Percentiles rank a stretch among this genome's conserved stretches.
Evolutionary conservation across 2,113 vertebrate species (phyloP).

Genomic region (Ceuthmochares aereus): DNA sequence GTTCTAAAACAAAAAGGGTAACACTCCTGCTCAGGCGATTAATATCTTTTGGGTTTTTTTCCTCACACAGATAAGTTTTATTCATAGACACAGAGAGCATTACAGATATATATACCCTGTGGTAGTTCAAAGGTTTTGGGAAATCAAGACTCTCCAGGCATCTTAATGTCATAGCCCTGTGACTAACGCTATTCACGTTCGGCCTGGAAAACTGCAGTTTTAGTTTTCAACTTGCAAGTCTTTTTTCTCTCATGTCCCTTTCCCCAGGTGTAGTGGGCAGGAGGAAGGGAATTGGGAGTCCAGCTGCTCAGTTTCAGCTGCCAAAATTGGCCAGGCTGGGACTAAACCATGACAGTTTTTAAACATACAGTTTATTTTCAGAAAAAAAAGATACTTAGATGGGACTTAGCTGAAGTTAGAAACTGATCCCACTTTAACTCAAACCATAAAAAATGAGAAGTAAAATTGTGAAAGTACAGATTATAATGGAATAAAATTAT

Average conservation of each 20-base stretch:
- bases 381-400: too few species aligned
- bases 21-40: not conserved
- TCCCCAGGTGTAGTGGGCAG: too few species aligned
- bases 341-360: too few species aligned
- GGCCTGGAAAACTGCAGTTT: not conserved
- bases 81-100: not conserved
- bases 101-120: not conserved
- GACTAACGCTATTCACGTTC: not conserved
- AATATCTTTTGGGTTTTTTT: not conserved
- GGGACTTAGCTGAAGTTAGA: too few species aligned
- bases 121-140: not conserved
- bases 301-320: too few species aligned
- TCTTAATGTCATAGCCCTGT: not conserved
- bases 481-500: not conserved
- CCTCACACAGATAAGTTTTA: not conserved
- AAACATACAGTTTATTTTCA: too few species aligned
- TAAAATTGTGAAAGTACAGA: not conserved
- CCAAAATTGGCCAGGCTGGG: too few species aligned
- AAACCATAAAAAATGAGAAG: not conserved
- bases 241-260: too few species aligned
- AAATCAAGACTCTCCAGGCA: not conserved
- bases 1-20: not conserved
- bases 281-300: too few species aligned
- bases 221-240: too few species aligned
- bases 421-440: too few species aligned